Conservation (phyloP, 1,140 invertebrate species). For the Hypsibius dujardini region DNA sequence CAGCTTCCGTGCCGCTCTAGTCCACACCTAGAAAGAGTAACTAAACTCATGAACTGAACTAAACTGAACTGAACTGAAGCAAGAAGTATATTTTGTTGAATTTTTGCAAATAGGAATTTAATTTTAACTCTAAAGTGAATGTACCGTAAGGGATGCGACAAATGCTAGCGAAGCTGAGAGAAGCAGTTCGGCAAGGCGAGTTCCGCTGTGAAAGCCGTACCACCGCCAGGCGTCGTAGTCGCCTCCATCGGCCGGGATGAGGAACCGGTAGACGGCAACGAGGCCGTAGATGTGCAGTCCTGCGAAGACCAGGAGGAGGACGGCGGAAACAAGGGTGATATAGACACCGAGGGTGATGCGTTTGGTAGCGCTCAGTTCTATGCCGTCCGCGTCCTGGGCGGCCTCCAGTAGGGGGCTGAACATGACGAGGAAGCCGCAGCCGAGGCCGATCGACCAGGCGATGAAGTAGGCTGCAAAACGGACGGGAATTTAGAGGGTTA, state of each 20-base stretch:
- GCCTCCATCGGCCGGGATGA: not conserved
- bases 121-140: too few species aligned
- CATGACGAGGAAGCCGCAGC: not conserved
- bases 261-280: not conserved
- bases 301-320: not conserved
- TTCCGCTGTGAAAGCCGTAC: conserved; percentile 7
- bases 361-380: not conserved
- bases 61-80: too few species aligned
- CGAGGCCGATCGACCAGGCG: not conserved
- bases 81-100: too few species aligned
- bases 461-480: not conserved
- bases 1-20: not conserved
- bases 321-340: not conserved
- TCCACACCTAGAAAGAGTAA: not conserved
- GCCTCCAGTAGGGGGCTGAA: not conserved
- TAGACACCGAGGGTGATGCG: not conserved
- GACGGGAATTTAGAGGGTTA: too few species aligned
- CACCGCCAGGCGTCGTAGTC: not conserved
- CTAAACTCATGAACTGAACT: too few species aligned
- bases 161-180: not conserved
- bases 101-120: too few species aligned
- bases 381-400: not conserved
- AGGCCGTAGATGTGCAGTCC: conserved; percentile 1
- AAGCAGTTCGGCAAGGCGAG: not conserved
- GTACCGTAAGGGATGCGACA: not conserved